Evolutionary conservation across 2,113 vertebrate genomes (phyloP).

Genomic region (Thermophis baileyi): DNA sequence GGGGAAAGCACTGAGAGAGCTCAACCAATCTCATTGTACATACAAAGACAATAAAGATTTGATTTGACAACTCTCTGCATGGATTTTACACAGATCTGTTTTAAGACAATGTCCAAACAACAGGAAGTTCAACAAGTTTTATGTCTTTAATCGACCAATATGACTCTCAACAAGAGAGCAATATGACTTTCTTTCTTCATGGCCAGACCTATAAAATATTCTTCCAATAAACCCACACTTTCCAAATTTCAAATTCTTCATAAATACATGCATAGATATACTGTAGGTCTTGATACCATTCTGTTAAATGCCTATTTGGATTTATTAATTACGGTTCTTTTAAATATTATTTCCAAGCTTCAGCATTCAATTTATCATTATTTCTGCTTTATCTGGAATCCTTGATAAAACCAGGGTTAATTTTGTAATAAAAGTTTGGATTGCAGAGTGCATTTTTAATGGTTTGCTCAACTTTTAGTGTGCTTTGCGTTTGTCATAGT

Average conservation of each 20-base stretch:
- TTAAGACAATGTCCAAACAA: background rate
- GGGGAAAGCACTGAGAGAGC: too few relatives aligned
- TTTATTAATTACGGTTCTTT: background rate
- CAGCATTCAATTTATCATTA: background rate
- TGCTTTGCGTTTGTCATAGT: background rate
- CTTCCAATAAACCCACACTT: background rate
- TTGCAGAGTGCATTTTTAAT: background rate
- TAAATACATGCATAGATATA: background rate
- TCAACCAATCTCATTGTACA: too few relatives aligned
- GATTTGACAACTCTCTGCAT: too few relatives aligned
- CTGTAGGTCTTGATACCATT: background rate
- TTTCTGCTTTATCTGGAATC: background rate
- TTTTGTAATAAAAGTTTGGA: background rate
- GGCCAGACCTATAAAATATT: background rate
- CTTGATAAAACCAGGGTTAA: background rate
- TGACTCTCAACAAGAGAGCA: background rate
- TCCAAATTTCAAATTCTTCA: background rate
- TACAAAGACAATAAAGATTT: too few relatives aligned
- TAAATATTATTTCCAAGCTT: background rate
- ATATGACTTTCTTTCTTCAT: background rate
- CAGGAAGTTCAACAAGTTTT: background rate
- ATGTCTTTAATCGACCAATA: background rate
- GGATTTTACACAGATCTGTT: background rate
- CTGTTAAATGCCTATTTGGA: background rate
- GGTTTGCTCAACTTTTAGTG: background rate